Percentiles rank a stretch among this genome's conserved stretches.
phyloP scores from a whole-genome alignment of 2,113 vertebrate genomes.

The Catharus minimus region DNA sequence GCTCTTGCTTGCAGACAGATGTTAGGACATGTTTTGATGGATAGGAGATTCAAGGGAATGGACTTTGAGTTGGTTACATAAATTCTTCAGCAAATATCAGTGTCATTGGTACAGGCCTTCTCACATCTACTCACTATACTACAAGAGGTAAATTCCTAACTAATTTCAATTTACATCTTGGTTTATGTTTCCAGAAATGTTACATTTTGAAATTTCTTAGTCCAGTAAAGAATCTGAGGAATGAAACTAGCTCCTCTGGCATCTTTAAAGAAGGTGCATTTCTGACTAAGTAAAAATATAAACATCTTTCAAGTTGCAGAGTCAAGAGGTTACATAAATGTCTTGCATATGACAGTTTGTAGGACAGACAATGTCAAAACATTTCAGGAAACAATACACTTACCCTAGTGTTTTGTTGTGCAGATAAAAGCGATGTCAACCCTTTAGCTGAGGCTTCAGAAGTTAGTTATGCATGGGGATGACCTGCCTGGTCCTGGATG shows the following conservation, averaged over 20 bases:
- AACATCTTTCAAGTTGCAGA: slow-evolving; percentile 20
- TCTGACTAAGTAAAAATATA: slow-evolving; percentile 20
- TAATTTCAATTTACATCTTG: not conserved
- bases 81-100: not conserved
- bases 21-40: not conserved
- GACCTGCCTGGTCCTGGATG: slow-evolving; percentile 70
- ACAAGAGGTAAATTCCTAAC: not conserved
- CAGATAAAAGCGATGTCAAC: slow-evolving; percentile 49
- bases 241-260: not conserved
- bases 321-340: slow-evolving; percentile 13
- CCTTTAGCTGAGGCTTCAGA: slow-evolving; percentile 55
- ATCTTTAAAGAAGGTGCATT: slow-evolving; percentile 33
- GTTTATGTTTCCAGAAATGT: not conserved
- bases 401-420: slow-evolving; percentile 67
- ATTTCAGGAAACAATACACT: slow-evolving; percentile 71
- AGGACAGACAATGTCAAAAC: slow-evolving; percentile 62
- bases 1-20: slow-evolving; percentile 1
- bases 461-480: slow-evolving; percentile 65
- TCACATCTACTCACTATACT: not conserved
- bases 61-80: not conserved
- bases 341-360: slow-evolving; percentile 18
- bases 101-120: slow-evolving; percentile 19
- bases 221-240: slow-evolving; percentile 9
- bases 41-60: not conserved
- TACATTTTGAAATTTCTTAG: slow-evolving; percentile 15